These are phyloP conservation scores for Oxyruncus cristatus DNA, from an alignment of 2,113 vertebrate species.

Conservation along the genomic window DNA sequence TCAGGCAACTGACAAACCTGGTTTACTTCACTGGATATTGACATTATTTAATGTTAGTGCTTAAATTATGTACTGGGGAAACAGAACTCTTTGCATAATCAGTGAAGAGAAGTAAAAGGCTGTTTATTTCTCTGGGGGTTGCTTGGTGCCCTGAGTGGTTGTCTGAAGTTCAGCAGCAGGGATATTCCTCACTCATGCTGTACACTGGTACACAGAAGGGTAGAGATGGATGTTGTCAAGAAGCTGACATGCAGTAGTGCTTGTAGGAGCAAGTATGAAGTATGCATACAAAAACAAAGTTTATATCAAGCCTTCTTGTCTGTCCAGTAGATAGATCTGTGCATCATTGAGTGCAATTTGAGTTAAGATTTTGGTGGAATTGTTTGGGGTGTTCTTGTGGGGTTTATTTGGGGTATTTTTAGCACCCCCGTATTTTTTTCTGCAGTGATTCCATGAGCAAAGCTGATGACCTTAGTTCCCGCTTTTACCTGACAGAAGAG, in stretches of 20 bases:
- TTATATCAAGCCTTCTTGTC: not conserved
- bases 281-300: not conserved
- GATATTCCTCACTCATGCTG: not conserved
- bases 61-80: not conserved
- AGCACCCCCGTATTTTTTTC: conserved; percentile 20
- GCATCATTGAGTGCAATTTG: not conserved
- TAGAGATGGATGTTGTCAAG: not conserved
- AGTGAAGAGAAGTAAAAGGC: not conserved
- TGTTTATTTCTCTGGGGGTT: not conserved
- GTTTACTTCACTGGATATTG: not conserved
- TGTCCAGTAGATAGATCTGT: not conserved
- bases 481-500: not conserved
- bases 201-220: not conserved
- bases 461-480: conserved; percentile 29
- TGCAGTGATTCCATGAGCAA: conserved; percentile 21
- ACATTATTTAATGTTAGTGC: not conserved
- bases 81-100: not conserved
- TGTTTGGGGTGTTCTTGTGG: not conserved
- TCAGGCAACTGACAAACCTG: not conserved
- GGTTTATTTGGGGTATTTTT: conserved; percentile 6
- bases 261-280: not conserved
- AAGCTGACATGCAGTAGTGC: not conserved
- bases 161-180: not conserved
- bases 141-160: not conserved
- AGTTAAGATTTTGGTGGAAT: not conserved